Conservation (phyloP, 2,113 vertebrate genomes). For the Myiagra hebetior region DNA sequence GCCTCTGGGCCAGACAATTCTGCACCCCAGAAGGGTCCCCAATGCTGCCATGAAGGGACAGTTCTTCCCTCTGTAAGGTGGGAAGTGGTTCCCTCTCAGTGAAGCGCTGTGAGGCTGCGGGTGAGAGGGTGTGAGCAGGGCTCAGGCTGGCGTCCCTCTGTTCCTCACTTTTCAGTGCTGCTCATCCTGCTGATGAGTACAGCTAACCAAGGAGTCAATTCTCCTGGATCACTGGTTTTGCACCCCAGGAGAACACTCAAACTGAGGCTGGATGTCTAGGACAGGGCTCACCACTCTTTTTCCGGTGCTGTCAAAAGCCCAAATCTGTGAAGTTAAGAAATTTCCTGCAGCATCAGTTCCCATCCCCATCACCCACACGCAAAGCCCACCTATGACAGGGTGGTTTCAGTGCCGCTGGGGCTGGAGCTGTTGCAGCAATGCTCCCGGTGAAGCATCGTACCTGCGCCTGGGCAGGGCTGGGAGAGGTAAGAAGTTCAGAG, state of each 20-base stretch:
- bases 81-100: neutral
- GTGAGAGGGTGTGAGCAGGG: neutral
- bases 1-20: neutral
- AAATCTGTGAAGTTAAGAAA: neutral
- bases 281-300: neutral
- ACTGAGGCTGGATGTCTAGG: neutral
- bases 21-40: neutral
- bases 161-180: neutral
- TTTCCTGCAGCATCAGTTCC: neutral
- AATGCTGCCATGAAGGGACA: neutral
- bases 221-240: neutral
- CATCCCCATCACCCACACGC: neutral
- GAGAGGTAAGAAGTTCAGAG: neutral
- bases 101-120: accelerated
- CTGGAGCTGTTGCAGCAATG: neutral
- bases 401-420: constrained; percentile 2
- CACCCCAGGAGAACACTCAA: neutral
- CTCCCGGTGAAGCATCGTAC: accelerated
- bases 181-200: neutral
- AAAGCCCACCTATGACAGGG: neutral
- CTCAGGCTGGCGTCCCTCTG: neutral
- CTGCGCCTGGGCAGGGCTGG: neutral
- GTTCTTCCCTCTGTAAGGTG: neutral
- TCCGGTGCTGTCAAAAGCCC: neutral
- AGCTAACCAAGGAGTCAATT: neutral